Evolutionary conservation across 2,113 vertebrate genomes (phyloP).

Genomic region (Anhinga rufa): DNA sequence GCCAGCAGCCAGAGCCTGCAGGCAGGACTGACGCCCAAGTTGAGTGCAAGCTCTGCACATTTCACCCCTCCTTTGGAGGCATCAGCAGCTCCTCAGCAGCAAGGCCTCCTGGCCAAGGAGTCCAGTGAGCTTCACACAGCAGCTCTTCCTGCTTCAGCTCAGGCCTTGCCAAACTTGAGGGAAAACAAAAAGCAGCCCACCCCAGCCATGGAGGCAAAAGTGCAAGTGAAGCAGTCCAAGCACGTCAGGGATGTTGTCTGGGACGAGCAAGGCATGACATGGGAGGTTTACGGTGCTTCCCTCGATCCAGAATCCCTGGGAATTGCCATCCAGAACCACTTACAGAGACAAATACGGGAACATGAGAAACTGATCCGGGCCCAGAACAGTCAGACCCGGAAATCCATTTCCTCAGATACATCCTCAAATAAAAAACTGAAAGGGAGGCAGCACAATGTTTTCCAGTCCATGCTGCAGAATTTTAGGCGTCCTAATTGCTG

Average conservation of each 20-base stretch:
- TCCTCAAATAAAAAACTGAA: slow-evolving; percentile 86
- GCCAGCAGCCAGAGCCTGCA: slow-evolving; percentile 32
- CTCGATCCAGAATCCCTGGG: slow-evolving; percentile 93
- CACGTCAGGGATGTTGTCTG: slow-evolving; percentile 89
- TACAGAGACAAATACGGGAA: slow-evolving; percentile 95
- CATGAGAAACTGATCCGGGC: slow-evolving; percentile 86
- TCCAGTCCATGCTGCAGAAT: slow-evolving; percentile 93
- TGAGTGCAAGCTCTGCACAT: slow-evolving; percentile 6
- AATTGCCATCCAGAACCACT: slow-evolving; percentile 95
- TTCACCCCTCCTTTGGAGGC: not conserved
- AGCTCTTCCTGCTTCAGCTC: slow-evolving; percentile 21
- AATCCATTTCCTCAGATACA: slow-evolving; percentile 85
- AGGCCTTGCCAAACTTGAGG: slow-evolving; percentile 5
- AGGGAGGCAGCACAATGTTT: slow-evolving; percentile 85
- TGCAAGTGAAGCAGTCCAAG: slow-evolving; percentile 76
- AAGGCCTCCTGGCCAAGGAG: slow-evolving; percentile 44
- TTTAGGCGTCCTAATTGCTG: slow-evolving; percentile 92
- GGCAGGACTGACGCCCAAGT: not conserved
- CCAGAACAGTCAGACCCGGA: slow-evolving; percentile 77
- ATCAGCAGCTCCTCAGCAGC: not conserved
- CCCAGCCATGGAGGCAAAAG: slow-evolving; percentile 54
- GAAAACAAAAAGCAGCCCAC: slow-evolving; percentile 60
- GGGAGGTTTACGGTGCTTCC: slow-evolving; percentile 97
- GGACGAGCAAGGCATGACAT: slow-evolving; percentile 99
- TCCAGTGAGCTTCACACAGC: slow-evolving; percentile 29